Base-by-base conservation (phyloP, 2,797 vertebrate species). In the Neosilurus hyrtlii region DNA sequence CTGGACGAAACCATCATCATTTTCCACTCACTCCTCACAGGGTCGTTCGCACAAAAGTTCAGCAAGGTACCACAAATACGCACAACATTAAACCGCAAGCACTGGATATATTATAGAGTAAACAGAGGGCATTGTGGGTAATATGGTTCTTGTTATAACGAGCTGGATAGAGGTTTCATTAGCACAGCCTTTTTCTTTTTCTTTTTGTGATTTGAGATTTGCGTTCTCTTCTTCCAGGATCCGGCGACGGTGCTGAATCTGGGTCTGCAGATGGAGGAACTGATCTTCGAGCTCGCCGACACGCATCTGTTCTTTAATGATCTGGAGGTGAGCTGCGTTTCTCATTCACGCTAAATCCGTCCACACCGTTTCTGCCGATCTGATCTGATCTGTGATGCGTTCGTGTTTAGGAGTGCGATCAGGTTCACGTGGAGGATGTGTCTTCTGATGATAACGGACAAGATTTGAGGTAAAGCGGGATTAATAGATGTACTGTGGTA, bases 281-380 rank as follows among this genome's bases (percentile, higher is more conserved):
- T 99, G 93, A 99, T 99, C 91, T 99, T 99, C 89, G 97, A 99
- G 94, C 95, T 99, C 70, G 98, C 98, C 51, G 98, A 99, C 92
- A 98, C 96, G 22, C 97, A 99, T 88, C 95, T 99, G 1, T 99
- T 99, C 94, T 99, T 99, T 93, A 99, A 99, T 79, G 97, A 99
- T 90, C 94, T 99, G 87, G 97, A 99, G 96, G 98, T 98, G 54
- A 77, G 56, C 24, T 2, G 20, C 66, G 9, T 75, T 61, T 62
- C 65, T 65, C 14, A 2, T 51, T 51, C 24, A 9, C n/a, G 56
- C 57, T 49, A 10, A 73, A 65, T 37, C 8, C 8, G 43, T 43
- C 4, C 43, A 43, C 3, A 1, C 49, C 1, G 8, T 51, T 56
- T 11, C 1, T 74, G 15, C 4, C 24, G 5, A 3, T 43, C 43